Evolutionary conservation across 2,888 invertebrate genomes (phyloP).

Genomic region (Tiliacea citrago): DNA sequence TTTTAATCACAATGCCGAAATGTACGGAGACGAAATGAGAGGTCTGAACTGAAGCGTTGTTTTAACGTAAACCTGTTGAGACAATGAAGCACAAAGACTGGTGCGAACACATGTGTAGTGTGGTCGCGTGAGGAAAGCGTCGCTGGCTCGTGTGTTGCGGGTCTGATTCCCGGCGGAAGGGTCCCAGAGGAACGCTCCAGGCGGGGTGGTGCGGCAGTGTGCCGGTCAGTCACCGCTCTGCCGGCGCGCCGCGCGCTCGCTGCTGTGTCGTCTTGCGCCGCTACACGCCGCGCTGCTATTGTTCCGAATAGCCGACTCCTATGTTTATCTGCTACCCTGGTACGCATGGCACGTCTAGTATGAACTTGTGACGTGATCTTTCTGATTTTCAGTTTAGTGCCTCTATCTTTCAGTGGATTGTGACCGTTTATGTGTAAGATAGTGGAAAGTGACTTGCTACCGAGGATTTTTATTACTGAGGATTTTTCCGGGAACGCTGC

Average conservation of each 20-base stretch:
- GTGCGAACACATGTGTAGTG: constrained; percentile 73
- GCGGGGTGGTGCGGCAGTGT: constrained; percentile 88
- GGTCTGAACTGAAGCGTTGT: constrained; percentile 55
- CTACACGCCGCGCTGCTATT: constrained; percentile 75
- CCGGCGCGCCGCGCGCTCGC: constrained; percentile 87
- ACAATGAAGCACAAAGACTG: constrained; percentile 73
- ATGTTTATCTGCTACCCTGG: constrained; percentile 83
- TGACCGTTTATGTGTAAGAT: constrained; percentile 83
- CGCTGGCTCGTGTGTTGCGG: constrained; percentile 74
- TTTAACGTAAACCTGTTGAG: constrained; percentile 70
- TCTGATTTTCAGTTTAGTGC: constrained; percentile 78
- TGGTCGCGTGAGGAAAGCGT: constrained; percentile 75
- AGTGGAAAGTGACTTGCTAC: constrained; percentile 83
- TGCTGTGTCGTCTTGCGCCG: constrained; percentile 70
- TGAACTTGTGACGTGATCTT: constrained; percentile 83
- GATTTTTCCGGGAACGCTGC: constrained; percentile 80
- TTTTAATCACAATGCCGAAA: constrained; percentile 60
- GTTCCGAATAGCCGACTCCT: constrained; percentile 77
- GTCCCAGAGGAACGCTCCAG: constrained; percentile 86
- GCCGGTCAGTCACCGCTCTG: constrained; percentile 90
- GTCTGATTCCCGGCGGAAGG: constrained; percentile 86
- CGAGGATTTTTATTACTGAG: constrained; percentile 81
- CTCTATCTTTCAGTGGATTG: constrained; percentile 80
- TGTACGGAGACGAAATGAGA: constrained; percentile 50
- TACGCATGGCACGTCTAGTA: constrained; percentile 79